Evolutionary conservation across 2,888 invertebrate species (phyloP), one percentile per base, ranked within the genome.

Genomic region (Eurois occulta): DNA sequence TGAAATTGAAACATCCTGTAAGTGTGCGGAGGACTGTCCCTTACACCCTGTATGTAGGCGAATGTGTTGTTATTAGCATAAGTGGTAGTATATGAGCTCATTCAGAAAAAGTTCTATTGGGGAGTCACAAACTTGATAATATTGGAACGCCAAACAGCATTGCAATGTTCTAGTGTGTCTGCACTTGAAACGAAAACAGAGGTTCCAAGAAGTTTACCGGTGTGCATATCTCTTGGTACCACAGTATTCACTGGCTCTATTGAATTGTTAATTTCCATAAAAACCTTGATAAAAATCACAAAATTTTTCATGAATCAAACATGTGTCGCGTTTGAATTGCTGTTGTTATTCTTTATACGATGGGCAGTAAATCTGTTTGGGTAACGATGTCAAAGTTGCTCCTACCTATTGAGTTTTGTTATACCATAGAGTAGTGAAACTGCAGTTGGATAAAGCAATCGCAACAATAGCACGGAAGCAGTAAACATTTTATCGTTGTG

Each of bases 371-470:
- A 64, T 41, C 65, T 16, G n/a, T n/a, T 41, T 68, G 41, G 13
- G 13, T 72, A 58, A 46, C 38, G 67, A 71, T 64, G 13, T 67
- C 70, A 71, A 83, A 68, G 68, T 72, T 75, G 60, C n/a, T 83
- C 4, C 38, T 65, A 65, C 6, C 43, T 71, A 65, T 41, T 71
- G 62, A 28, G 43, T 60, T 71, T 79, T 68, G 78, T 58, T 75
- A 7, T 16, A 55, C 32, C 43, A 60, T 72, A 79, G 60, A 83
- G 75, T 38, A 35, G 41, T 52, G 24, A 72, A 83, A 82, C 55
- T 74, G 71, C 66, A 70, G 24, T 70, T 41, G 43, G 32, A 21
- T 67, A 72, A 72, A 83, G 35, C 58, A 24, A 70, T 28, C 60
- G 5, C 43, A 65, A 62, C 70, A 75, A 78, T 52, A 71, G n/a